These are phyloP conservation scores for Lacanobia wlatinum DNA, from an alignment of 2,888 invertebrate species.

Conservation along the genomic window DNA sequence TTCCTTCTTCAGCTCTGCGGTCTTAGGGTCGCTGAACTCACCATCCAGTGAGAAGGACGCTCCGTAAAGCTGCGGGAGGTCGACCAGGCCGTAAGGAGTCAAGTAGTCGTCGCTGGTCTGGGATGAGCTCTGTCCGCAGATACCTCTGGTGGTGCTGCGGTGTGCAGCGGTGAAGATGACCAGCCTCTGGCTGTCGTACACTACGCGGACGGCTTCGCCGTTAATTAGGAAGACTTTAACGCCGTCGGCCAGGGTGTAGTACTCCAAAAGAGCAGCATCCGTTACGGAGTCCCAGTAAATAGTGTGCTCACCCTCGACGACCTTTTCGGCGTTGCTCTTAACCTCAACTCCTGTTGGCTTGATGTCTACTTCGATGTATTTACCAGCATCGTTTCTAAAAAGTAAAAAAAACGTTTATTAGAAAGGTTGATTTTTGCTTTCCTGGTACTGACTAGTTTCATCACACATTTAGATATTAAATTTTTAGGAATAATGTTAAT, in stretches of 20 bases:
- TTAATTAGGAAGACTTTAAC: conserved; percentile 46
- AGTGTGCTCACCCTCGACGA: conserved; percentile 77
- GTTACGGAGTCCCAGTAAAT: conserved; percentile 84
- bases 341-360: conserved; percentile 79
- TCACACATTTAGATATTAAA: conserved; percentile 10
- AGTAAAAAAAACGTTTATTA: background rate
- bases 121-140: conserved; percentile 92
- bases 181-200: conserved; percentile 91
- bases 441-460: too few species aligned
- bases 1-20: conserved; percentile 81
- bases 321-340: conserved; percentile 82
- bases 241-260: conserved; percentile 83
- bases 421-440: too few species aligned
- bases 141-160: conserved; percentile 91
- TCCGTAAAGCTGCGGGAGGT: conserved; percentile 88
- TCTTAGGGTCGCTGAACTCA: conserved; percentile 83
- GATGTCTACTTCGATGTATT: conserved; percentile 81
- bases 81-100: conserved; percentile 90
- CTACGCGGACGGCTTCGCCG: conserved; percentile 84
- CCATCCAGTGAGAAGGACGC: conserved; percentile 91
- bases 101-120: conserved; percentile 91
- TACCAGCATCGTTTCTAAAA: conserved; percentile 76
- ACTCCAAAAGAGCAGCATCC: conserved; percentile 81
- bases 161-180: conserved; percentile 83
- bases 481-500: background rate